Conservation (phyloP, 2,888 invertebrate genomes). For the Ctenicera cuprea region DNA sequence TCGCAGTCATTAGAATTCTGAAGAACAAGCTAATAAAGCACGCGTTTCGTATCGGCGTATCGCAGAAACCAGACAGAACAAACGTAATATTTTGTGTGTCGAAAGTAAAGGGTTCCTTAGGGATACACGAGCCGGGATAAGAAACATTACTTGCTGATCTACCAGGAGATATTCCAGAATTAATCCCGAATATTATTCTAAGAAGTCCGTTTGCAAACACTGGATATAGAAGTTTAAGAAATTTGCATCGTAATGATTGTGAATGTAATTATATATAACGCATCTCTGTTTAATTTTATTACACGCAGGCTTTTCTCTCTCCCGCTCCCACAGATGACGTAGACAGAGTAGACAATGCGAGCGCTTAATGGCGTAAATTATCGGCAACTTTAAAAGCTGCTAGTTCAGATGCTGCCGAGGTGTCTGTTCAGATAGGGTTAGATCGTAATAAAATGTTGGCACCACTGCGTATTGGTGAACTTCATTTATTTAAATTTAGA, state of each 20-base stretch:
- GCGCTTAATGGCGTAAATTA: slow-evolving; percentile 44
- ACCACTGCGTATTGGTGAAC: slow-evolving; percentile 63
- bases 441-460: slow-evolving; percentile 67
- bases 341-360: slow-evolving; percentile 47
- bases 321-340: slow-evolving; percentile 40
- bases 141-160: slow-evolving; percentile 69
- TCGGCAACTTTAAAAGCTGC: slow-evolving; percentile 50
- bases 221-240: slow-evolving; percentile 71
- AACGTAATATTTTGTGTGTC: slow-evolving; percentile 68
- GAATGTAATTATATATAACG: slow-evolving; percentile 69
- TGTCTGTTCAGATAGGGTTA: slow-evolving; percentile 67
- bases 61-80: slow-evolving; percentile 61
- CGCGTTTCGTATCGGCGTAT: slow-evolving; percentile 55
- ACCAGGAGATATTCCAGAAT: slow-evolving; percentile 70
- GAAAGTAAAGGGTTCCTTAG: slow-evolving; percentile 67
- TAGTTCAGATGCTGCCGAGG: slow-evolving; percentile 66
- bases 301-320: slow-evolving; percentile 59
- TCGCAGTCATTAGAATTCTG: slow-evolving; percentile 50
- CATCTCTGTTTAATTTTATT: slow-evolving; percentile 55
- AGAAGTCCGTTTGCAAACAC: slow-evolving; percentile 69
- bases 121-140: slow-evolving; percentile 66
- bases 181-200: slow-evolving; percentile 71
- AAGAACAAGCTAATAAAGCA: slow-evolving; percentile 54
- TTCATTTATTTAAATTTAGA: slow-evolving; percentile 68
- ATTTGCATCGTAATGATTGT: slow-evolving; percentile 71